These are phyloP conservation scores for Felis catus DNA, from an alignment of 2,113 vertebrate species.

Conservation along the genomic window DNA sequence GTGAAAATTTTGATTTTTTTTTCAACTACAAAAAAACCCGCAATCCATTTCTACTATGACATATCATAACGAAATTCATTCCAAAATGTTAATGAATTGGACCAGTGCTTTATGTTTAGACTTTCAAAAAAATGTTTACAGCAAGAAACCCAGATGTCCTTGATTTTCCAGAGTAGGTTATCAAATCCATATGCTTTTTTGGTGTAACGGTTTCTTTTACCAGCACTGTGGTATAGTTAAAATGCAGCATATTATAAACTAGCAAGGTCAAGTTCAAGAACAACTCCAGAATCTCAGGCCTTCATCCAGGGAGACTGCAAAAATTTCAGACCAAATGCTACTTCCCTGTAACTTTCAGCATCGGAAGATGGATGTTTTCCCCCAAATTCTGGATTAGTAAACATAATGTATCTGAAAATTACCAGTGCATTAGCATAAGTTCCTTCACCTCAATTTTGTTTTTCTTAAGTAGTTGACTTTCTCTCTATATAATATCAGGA, in stretches of 20 bases:
- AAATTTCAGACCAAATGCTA: conserved; percentile 12
- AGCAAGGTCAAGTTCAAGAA: conserved; percentile 37
- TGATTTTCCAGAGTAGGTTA: conserved; percentile 65
- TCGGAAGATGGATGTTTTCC: background rate
- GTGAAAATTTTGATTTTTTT: conserved; percentile 62
- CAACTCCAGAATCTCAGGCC: background rate
- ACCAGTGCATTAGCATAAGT: background rate
- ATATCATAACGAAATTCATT: conserved; percentile 53
- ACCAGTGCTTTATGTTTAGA: conserved; percentile 57
- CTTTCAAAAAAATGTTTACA: conserved; percentile 70
- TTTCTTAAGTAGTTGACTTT: background rate
- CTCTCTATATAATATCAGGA: background rate
- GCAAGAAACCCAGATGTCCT: conserved; percentile 35
- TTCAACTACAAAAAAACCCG: conserved; percentile 22
- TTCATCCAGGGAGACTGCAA: conserved; percentile 14
- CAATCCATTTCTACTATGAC: conserved; percentile 23
- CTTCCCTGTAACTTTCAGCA: background rate
- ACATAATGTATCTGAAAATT: background rate
- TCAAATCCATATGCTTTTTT: conserved; percentile 71
- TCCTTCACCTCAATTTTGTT: background rate
- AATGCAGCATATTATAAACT: conserved; percentile 36
- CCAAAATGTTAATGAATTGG: conserved; percentile 63
- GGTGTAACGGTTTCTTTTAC: conserved; percentile 40
- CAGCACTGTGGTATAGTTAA: background rate
- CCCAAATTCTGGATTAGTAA: background rate